phyloP scores from a whole-genome alignment of 2,888 invertebrate genomes.

The Vesta saturnalis region DNA sequence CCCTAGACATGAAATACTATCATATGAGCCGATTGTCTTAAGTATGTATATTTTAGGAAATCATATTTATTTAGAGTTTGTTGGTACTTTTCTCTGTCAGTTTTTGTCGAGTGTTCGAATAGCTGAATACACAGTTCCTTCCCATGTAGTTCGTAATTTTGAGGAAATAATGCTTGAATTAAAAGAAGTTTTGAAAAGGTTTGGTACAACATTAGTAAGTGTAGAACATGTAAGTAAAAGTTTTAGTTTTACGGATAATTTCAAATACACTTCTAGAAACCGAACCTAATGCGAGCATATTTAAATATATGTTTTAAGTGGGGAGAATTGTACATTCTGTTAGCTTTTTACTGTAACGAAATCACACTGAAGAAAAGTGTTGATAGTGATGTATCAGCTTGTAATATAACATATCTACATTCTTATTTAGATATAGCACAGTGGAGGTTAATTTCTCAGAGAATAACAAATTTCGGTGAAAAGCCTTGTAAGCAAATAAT shows the following conservation, averaged over 20 bases:
- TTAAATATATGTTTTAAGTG: slow-evolving; percentile 56
- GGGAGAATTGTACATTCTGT: slow-evolving; percentile 56
- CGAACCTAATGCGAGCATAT: slow-evolving; percentile 55
- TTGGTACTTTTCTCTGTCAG: slow-evolving; percentile 50
- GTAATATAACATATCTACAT: slow-evolving; percentile 57
- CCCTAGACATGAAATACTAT: too few species aligned
- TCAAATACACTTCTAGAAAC: slow-evolving; percentile 56
- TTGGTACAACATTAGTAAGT: slow-evolving; percentile 54
- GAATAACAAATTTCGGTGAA: slow-evolving; percentile 60
- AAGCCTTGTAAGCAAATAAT: slow-evolving; percentile 53
- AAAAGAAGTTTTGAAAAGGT: slow-evolving; percentile 49
- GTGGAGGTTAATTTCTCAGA: slow-evolving; percentile 58
- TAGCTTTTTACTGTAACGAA: slow-evolving; percentile 53
- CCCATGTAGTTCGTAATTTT: slow-evolving; percentile 53
- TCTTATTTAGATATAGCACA: slow-evolving; percentile 56
- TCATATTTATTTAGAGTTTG: slow-evolving; percentile 48
- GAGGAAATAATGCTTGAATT: slow-evolving; percentile 52
- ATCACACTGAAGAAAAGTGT: slow-evolving; percentile 42
- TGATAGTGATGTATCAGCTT: slow-evolving; percentile 50
- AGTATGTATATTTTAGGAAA: neutral
- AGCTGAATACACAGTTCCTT: slow-evolving; percentile 55
- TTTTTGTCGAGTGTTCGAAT: slow-evolving; percentile 54
- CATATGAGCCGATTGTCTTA: neutral
- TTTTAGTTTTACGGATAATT: neutral
- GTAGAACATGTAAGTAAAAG: slow-evolving; percentile 57